phyloP scores from a whole-genome alignment of 2,797 vertebrate species.

The Neosilurus hyrtlii region DNA sequence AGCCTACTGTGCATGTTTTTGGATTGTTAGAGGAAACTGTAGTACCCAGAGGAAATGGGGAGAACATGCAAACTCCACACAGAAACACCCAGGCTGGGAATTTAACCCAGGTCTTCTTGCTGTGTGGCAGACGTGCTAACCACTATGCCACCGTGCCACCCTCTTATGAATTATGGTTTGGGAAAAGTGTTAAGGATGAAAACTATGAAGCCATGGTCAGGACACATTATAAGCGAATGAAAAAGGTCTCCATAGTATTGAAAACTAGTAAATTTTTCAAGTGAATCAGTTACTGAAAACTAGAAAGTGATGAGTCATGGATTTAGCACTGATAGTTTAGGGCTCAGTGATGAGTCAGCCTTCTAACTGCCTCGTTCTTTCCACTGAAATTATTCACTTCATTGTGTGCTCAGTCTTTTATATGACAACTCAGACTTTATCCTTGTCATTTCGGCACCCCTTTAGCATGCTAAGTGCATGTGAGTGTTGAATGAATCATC shows the following conservation, averaged over 20 bases:
- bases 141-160: too few species aligned
- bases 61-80: too few species aligned
- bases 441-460: conserved; percentile 30
- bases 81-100: too few species aligned
- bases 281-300: conserved; percentile 5
- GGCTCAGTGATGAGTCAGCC: conserved; percentile 48
- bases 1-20: too few species aligned
- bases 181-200: background rate
- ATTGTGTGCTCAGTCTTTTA: conserved; percentile 36
- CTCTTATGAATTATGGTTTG: background rate
- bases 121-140: too few species aligned
- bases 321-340: conserved; percentile 21
- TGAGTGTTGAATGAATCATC: conserved; percentile 36
- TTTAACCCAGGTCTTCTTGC: too few species aligned
- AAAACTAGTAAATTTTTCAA: conserved; percentile 13
- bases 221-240: background rate
- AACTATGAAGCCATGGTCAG: conserved; percentile 21
- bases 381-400: conserved; percentile 30
- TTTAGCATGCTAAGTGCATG: conserved; percentile 18
- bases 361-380: conserved; percentile 20
- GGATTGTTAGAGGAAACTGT: too few species aligned
- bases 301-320: conserved; percentile 44
- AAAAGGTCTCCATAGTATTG: background rate
- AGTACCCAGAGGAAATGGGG: too few species aligned
- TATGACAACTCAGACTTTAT: conserved; percentile 38